A percentile compares a stretch with the other conserved stretches of the same genome.
phyloP scores from a whole-genome alignment of 2,113 vertebrate genomes.

The Calyptomena viridis region DNA sequence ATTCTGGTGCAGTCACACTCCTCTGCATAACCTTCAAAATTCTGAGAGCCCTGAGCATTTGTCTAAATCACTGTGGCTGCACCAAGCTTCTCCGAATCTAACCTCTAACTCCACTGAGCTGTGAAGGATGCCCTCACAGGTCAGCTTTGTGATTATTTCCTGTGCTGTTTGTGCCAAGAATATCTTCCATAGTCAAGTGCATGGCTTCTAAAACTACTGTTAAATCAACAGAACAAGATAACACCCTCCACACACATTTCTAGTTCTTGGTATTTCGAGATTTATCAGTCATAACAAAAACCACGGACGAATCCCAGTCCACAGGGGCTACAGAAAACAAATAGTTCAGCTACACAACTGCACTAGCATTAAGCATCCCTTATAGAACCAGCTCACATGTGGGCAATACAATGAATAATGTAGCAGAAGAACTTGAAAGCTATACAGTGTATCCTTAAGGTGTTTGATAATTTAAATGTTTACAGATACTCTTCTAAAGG shows the following conservation, averaged over 20 bases:
- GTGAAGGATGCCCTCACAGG: conserved; percentile 10
- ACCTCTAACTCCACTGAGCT: not conserved
- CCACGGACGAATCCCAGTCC: not conserved
- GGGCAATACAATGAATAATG: not conserved
- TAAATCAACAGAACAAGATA: not conserved
- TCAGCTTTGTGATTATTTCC: not conserved
- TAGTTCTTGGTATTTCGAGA: not conserved
- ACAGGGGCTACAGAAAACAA: not conserved
- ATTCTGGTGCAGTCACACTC: not conserved
- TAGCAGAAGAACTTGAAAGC: not conserved
- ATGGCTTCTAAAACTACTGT: not conserved
- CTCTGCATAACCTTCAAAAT: not conserved
- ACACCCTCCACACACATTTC: not conserved
- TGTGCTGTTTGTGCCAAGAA: not conserved
- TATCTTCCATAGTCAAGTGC: not conserved
- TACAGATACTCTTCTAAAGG: not conserved
- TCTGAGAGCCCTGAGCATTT: not conserved
- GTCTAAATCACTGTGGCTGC: not conserved
- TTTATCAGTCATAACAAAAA: not conserved
- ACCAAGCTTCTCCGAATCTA: not conserved
- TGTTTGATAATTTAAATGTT: not conserved
- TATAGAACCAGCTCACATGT: not conserved
- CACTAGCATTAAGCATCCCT: not conserved
- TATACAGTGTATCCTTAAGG: not conserved
- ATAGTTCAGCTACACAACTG: not conserved